These are phyloP conservation scores for Onychomys leucogaster DNA, from an alignment of 2,797 vertebrate species.

Conservation along the genomic window DNA sequence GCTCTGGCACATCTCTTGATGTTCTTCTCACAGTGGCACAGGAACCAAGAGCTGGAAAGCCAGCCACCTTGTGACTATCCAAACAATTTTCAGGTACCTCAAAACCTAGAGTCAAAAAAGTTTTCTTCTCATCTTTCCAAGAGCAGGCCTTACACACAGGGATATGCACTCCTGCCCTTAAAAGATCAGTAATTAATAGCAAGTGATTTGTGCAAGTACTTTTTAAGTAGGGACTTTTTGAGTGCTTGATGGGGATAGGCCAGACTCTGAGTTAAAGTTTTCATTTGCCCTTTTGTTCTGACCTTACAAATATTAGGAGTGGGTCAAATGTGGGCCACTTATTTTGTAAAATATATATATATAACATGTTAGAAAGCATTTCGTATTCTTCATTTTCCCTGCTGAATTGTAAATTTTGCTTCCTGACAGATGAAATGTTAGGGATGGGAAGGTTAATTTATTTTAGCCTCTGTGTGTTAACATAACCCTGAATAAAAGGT, in stretches of 20 bases:
- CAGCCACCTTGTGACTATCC: too few relatives aligned
- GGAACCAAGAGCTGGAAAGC: too few relatives aligned
- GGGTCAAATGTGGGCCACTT: neutral
- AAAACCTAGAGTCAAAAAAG: neutral
- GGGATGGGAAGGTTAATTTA: conserved; percentile 3
- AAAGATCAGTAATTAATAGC: neutral
- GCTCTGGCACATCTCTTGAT: neutral
- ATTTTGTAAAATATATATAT: neutral
- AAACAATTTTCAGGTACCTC: neutral
- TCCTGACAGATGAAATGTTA: neutral
- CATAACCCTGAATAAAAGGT: neutral
- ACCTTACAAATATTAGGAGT: neutral
- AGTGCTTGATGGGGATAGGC: neutral
- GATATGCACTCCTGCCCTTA: neutral
- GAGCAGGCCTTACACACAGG: too few relatives aligned
- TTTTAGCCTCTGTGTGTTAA: neutral
- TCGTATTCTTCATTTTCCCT: neutral
- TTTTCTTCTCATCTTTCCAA: neutral
- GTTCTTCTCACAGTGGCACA: neutral
- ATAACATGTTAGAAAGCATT: neutral
- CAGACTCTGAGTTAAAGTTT: neutral
- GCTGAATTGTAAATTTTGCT: neutral
- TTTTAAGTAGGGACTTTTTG: neutral
- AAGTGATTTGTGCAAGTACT: neutral
- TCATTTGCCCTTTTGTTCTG: neutral